These are phyloP conservation scores for Channa argus DNA, from an alignment of 2,113 vertebrate species.

Conservation along the genomic window DNA sequence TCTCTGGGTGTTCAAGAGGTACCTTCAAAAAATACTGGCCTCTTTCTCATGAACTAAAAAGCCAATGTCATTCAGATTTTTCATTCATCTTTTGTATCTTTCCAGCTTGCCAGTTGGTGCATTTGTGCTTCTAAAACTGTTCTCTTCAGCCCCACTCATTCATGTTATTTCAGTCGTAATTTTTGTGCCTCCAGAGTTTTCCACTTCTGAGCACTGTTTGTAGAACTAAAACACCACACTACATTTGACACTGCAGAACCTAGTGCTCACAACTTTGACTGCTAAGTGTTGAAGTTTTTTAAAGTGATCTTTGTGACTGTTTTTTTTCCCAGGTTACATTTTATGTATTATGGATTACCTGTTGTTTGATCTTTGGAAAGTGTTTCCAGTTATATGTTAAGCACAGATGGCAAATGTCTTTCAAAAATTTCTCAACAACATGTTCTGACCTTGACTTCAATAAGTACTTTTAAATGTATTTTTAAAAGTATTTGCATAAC, in stretches of 20 bases:
- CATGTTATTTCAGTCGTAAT: neutral
- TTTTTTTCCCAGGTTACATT: neutral
- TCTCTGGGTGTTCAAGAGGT: too few species aligned
- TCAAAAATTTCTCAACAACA: neutral
- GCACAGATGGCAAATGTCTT: neutral
- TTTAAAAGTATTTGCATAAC: constrained; percentile 9
- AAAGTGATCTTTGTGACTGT: neutral
- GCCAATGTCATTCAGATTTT: neutral
- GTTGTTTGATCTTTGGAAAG: neutral
- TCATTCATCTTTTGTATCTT: neutral
- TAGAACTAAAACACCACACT: neutral
- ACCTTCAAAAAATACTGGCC: too few species aligned
- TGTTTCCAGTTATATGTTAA: neutral
- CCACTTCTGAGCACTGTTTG: neutral
- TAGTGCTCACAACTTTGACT: neutral
- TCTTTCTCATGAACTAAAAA: neutral
- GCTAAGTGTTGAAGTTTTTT: neutral
- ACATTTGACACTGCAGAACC: neutral
- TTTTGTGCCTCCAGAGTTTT: neutral
- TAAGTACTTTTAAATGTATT: neutral
- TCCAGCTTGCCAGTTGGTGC: too few species aligned
- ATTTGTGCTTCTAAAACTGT: neutral
- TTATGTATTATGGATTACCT: neutral
- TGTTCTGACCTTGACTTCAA: constrained; percentile 6
- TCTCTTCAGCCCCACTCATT: neutral